Percentiles rank a stretch among this genome's conserved stretches.
phyloP scores from a whole-genome alignment of 2,888 invertebrate species.

The Branchipolynoe longqiensis region DNA sequence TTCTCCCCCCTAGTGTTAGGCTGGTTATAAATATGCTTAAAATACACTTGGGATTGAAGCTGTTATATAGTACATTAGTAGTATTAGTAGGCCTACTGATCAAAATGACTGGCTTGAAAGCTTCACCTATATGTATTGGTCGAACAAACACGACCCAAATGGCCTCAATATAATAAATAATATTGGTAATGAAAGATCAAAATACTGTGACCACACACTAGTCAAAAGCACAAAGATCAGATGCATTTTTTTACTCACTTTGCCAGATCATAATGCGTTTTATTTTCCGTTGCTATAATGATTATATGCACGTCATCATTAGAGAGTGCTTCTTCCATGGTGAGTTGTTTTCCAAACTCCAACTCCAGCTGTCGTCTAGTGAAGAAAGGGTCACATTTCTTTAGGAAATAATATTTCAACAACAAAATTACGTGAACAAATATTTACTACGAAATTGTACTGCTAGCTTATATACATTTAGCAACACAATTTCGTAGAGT shows the following conservation, averaged over 20 bases:
- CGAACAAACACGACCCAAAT: too few relatives aligned
- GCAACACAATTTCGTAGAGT: too few relatives aligned
- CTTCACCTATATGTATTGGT: too few relatives aligned
- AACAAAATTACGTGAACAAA: background rate
- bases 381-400: background rate
- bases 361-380: constrained; percentile 68
- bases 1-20: too few relatives aligned
- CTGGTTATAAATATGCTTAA: too few relatives aligned
- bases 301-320: constrained; percentile 70
- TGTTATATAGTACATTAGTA: too few relatives aligned
- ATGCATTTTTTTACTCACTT: constrained; percentile 68
- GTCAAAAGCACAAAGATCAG: background rate
- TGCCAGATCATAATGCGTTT: constrained; percentile 70
- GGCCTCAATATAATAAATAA: background rate
- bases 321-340: constrained; percentile 70
- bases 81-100: too few relatives aligned
- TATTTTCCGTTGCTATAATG: constrained; percentile 72
- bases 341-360: constrained; percentile 66
- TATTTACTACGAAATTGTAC: too few relatives aligned
- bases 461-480: too few relatives aligned
- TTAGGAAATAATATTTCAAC: background rate
- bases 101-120: too few relatives aligned
- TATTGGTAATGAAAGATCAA: background rate
- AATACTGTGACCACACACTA: background rate
- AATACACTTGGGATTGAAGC: too few relatives aligned